These are phyloP conservation scores for Haemorhous mexicanus DNA, from an alignment of 2,113 vertebrate species.

Conservation along the genomic window DNA sequence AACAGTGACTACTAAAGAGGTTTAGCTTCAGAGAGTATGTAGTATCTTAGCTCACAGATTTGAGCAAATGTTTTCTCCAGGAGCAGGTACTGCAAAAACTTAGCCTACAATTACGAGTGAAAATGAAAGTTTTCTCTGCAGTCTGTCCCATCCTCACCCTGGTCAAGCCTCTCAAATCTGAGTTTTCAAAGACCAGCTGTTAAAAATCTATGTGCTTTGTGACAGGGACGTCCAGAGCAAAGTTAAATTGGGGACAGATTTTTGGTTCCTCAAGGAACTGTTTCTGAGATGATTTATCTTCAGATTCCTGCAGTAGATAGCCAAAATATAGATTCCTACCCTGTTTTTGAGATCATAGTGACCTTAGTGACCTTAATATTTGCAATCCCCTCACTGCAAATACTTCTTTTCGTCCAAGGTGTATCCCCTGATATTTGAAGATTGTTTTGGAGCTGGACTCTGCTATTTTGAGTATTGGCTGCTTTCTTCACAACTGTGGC, in stretches of 20 bases:
- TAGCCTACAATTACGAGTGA: background rate
- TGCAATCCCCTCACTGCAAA: slow-evolving; percentile 39
- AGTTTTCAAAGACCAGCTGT: background rate
- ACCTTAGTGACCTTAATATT: slow-evolving; percentile 58
- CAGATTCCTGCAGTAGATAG: background rate
- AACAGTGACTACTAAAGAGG: background rate
- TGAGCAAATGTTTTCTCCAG: background rate
- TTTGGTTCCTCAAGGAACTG: slow-evolving; percentile 3
- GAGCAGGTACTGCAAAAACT: background rate
- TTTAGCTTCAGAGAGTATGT: background rate
- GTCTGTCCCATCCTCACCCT: background rate
- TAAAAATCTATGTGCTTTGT: background rate
- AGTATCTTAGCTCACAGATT: background rate
- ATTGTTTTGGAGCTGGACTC: slow-evolving; percentile 43
- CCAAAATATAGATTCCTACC: slow-evolving; percentile 30
- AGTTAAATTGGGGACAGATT: background rate
- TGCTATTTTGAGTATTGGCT: slow-evolving; percentile 39
- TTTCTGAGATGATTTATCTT: slow-evolving; percentile 46
- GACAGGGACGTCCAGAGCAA: background rate
- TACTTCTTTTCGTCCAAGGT: slow-evolving; percentile 39
- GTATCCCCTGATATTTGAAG: slow-evolving; percentile 45
- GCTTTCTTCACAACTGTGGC: slow-evolving; percentile 10
- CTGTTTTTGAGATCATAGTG: slow-evolving; percentile 52
- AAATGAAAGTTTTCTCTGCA: background rate
- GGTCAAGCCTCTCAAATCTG: background rate